Evolutionary conservation across 2,888 invertebrate genomes (phyloP).

Genomic region (Limnephilus auricula): DNA sequence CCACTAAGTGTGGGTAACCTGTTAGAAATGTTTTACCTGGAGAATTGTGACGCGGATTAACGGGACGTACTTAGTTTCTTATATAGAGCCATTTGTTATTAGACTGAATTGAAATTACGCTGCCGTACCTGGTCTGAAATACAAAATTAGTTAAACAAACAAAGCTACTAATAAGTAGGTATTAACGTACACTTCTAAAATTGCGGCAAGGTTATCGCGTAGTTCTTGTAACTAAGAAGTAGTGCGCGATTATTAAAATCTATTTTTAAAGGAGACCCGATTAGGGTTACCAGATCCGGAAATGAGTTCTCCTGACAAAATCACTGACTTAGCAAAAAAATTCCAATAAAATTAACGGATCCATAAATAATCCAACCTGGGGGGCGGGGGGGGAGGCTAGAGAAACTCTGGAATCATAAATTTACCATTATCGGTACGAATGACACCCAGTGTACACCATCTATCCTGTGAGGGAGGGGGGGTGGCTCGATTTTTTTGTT

Average conservation of each 20-base stretch:
- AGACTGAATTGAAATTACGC: background rate
- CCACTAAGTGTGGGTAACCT: background rate
- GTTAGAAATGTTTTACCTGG: background rate
- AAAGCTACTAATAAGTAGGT: background rate
- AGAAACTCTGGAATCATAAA: too few relatives aligned
- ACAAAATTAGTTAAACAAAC: background rate
- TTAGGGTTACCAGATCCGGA: too few relatives aligned
- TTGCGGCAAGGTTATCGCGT: background rate
- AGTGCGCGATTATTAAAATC: background rate
- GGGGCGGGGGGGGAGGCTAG: too few relatives aligned
- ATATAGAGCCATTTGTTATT: background rate
- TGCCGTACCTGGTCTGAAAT: background rate
- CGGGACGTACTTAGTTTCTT: background rate
- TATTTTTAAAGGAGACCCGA: too few relatives aligned
- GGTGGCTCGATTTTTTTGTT: too few relatives aligned
- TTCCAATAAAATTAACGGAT: too few relatives aligned
- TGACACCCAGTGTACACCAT: too few relatives aligned
- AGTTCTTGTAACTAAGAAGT: background rate
- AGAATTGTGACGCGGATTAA: background rate
- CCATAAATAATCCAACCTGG: too few relatives aligned
- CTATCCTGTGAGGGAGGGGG: too few relatives aligned
- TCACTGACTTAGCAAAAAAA: too few relatives aligned
- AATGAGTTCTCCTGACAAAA: too few relatives aligned
- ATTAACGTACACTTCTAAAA: background rate
- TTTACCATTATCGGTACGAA: too few relatives aligned